Base-by-base conservation (phyloP, 2,113 vertebrate species). In the Ardeotis arabs region DNA sequence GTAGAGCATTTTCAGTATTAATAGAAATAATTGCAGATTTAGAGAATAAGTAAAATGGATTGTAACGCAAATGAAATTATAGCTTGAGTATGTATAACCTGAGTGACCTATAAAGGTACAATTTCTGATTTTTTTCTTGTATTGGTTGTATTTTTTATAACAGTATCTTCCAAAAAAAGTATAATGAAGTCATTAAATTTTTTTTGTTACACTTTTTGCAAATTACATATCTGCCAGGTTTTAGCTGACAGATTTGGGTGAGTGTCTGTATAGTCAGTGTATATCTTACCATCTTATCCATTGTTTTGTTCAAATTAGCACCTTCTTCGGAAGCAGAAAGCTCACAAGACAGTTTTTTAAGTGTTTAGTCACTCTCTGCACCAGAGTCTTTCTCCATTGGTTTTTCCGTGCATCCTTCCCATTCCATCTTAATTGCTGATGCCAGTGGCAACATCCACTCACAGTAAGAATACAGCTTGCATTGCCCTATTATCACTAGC, bases 351-450 rank as follows among this genome's bases (percentile, higher is more conserved):
- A 76, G 28, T 92, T 90, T 37, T 89, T 83, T 28, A 73, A 58
- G 55, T 44, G 52, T 84, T 88, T 37, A 56, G 72, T 88, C 78
- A 76, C 77, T 93, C 85, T 83, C 70, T 94, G n/a, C 93, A 90
- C 77, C 88, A 66, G 64, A 88, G 75, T 90, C 60, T 87, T 97
- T 93, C 67, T 94, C 74, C 74, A 6, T 60, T 93, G 84, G 90
- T 96, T 96, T 95, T 39, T 77, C 86, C 20, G 27, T 83, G 66
- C 49, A 56, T 96, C 86, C 79, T 96, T 95, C 58, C 77, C 87
- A 67, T 96, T 91, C 92, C 83, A 53, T 96, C 87, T 94, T 93
- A 93, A 91, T 96, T 91, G 95, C 93, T 84, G 78, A n/a, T 97
- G 86, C 70, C 86, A 95, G 27, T 91, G 89, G 94, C 95, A 97